Evolutionary conservation across 2,113 vertebrate genomes (phyloP), one percentile per base, ranked within the genome.

Genomic region (Ammodytes marinus): DNA sequence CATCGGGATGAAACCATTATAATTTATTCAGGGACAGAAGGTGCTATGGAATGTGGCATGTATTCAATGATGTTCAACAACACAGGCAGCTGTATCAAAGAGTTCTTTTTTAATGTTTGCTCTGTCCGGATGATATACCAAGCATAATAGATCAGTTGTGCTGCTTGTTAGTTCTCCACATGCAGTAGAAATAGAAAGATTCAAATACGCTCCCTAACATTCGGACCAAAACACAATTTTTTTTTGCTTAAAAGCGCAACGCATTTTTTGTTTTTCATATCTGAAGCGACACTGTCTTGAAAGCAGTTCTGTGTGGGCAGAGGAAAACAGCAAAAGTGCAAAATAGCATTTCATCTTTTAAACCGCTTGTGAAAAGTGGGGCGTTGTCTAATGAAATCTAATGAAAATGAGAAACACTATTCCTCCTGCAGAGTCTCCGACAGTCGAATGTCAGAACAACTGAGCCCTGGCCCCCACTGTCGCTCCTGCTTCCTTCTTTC

Each of bases 371-470:
- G 84, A 89, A 90, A 93, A 86, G 73, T 5, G 68, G 76, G 82
- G 76, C 70, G 87, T 86, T 92, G 83, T 89, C 88, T 89, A 91
- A 90, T 89, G 86, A 93, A 90, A 91, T 89, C 82, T 90, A 89
- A 93, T 94, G 85, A 93, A 94, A 93, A 92, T 87, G 86, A 90
- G 86, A 87, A 89, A 87, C 86, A 86, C 83, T 72, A 72, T 89
- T 92, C 82, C 83, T 88, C 83, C 86, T 70, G 80, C 83, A 85
- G 85, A 90, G 83, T 45, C 83, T 73, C 71, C 65, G 90, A 84
- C 84, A 86, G 89, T 81, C 74, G 85, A 88, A 89, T 91, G 88
- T 92, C 91, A 88, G 87, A 90, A 89, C 85, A 87, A 83, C 92
- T 70, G 75, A 90, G 89, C 89, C 73, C 81, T 68, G 77, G 82